phyloP scores from a whole-genome alignment of 2,113 vertebrate genomes.

The Charina bottae region DNA sequence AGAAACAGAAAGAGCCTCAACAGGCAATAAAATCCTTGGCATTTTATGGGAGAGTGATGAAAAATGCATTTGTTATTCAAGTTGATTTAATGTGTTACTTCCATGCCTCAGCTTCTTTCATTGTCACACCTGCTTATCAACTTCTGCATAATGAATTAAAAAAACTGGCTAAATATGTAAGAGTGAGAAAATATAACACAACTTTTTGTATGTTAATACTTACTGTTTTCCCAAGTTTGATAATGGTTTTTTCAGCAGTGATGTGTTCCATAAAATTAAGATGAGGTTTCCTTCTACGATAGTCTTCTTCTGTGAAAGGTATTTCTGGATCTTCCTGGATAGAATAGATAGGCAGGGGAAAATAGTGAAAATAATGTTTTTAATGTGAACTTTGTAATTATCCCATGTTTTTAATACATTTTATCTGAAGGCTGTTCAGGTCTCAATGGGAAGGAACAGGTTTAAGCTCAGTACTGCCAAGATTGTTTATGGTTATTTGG shows the following conservation, averaged over 20 bases:
- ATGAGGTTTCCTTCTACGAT: slow-evolving; percentile 84
- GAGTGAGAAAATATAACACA: not conserved
- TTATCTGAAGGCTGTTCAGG: not conserved
- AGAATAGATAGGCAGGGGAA: not conserved
- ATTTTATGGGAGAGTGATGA: not conserved
- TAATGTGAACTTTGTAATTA: not conserved
- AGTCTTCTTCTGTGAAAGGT: slow-evolving; percentile 86
- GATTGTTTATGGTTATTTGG: not conserved
- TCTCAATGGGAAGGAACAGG: not conserved
- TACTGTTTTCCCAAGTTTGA: slow-evolving; percentile 89
- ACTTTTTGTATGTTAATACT: slow-evolving; percentile 50
- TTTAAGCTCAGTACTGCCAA: not conserved
- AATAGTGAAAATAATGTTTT: not conserved
- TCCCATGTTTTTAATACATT: not conserved
- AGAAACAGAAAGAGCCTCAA: not conserved
- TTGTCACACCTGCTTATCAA: not conserved
- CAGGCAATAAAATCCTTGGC: not conserved
- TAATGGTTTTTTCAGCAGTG: slow-evolving; percentile 84
- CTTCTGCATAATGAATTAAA: not conserved
- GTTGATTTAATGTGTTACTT: not conserved
- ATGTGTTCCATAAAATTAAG: slow-evolving; percentile 82
- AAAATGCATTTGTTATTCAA: slow-evolving; percentile 10
- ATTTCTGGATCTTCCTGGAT: slow-evolving; percentile 79
- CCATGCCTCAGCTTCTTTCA: not conserved
- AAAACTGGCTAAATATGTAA: not conserved